Conservation (phyloP, 2,797 vertebrate genomes). For the Danio tinwini region DNA sequence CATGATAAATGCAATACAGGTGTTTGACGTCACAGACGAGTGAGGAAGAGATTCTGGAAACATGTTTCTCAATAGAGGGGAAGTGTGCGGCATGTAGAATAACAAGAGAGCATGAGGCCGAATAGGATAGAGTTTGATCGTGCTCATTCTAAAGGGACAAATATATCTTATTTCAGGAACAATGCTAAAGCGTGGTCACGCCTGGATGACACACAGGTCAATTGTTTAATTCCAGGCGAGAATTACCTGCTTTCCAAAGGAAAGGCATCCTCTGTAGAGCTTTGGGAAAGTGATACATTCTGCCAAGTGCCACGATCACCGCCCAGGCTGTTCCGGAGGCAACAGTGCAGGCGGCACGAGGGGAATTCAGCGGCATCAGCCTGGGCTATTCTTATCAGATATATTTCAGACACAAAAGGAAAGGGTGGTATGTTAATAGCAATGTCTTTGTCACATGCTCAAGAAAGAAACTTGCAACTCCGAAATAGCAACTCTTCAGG, state of each 20-base stretch:
- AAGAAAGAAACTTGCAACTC: conserved; percentile 31
- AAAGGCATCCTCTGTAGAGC: conserved; percentile 69
- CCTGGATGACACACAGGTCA: conserved; percentile 70
- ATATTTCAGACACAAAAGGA: conserved; percentile 47
- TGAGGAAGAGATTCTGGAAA: conserved; percentile 62
- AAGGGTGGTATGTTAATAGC: conserved; percentile 41
- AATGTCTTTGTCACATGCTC: conserved; percentile 27
- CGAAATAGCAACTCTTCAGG: conserved; percentile 33
- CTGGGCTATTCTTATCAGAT: conserved; percentile 63
- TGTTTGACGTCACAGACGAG: conserved; percentile 67
- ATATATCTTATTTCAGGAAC: conserved; percentile 41
- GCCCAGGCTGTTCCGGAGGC: conserved; percentile 71
- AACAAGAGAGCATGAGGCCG: background rate
- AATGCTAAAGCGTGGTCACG: conserved; percentile 56
- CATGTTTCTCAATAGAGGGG: conserved; percentile 44
- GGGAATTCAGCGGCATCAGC: conserved; percentile 68
- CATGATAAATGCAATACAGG: conserved; percentile 58
- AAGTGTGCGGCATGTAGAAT: conserved; percentile 57
- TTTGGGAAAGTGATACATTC: conserved; percentile 68
- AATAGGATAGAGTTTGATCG: background rate
- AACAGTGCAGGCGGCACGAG: conserved; percentile 67
- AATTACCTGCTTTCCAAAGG: conserved; percentile 74
- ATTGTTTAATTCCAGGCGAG: conserved; percentile 70
- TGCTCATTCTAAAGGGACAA: conserved; percentile 27
- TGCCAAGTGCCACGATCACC: conserved; percentile 72